phyloP scores from a whole-genome alignment of 2,888 invertebrate genomes.

The Zootermopsis nevadensis region DNA sequence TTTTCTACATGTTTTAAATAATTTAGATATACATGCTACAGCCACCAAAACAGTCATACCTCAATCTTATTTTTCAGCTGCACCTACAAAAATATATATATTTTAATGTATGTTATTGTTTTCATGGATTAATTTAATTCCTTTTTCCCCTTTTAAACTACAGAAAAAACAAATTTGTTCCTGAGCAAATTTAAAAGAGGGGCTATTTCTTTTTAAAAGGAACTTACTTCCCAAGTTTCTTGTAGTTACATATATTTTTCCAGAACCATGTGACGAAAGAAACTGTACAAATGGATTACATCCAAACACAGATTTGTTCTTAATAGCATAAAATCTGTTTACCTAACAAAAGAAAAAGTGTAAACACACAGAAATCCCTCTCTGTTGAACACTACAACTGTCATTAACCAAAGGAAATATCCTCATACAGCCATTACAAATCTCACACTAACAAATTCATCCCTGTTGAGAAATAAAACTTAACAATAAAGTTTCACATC shows the following conservation, averaged over 20 bases:
- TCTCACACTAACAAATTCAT: not conserved
- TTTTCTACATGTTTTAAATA: slow-evolving; percentile 28
- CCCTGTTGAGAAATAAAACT: not conserved
- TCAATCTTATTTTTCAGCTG: slow-evolving; percentile 29
- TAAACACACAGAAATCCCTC: slow-evolving; percentile 7
- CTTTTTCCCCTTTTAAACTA: slow-evolving; percentile 6
- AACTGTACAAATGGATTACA: not conserved
- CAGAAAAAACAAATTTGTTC: slow-evolving; percentile 28
- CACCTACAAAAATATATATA: slow-evolving; percentile 39
- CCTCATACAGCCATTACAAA: not conserved
- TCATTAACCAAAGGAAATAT: not conserved
- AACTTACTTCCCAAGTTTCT: not conserved
- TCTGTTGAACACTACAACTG: not conserved
- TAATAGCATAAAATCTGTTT: not conserved
- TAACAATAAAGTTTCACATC: not conserved
- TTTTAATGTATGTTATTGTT: slow-evolving; percentile 1
- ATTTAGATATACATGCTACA: slow-evolving; percentile 28
- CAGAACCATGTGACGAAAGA: not conserved
- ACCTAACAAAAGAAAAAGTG: not conserved
- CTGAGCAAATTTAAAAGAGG: slow-evolving; percentile 37
- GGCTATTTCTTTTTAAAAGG: slow-evolving; percentile 16
- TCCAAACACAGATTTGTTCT: not conserved
- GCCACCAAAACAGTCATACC: slow-evolving; percentile 30
- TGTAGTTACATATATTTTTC: not conserved
- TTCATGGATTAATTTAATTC: slow-evolving; percentile 11